phyloP scores from a whole-genome alignment of 2,888 invertebrate genomes.

The Hypsopygia costalis region DNA sequence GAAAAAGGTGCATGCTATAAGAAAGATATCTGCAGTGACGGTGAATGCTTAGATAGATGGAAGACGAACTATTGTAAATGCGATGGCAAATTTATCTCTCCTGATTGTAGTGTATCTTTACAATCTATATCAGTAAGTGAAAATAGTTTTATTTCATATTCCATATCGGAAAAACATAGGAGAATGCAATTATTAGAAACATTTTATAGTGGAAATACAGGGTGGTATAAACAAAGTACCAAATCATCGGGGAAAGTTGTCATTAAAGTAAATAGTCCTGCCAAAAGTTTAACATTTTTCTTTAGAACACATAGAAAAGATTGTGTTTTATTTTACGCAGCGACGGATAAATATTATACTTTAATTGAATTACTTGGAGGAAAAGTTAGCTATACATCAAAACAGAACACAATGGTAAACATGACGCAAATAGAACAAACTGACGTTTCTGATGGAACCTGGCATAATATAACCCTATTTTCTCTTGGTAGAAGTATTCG shows the following conservation, averaged over 20 bases:
- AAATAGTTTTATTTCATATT: conserved; percentile 89
- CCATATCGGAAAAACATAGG: conserved; percentile 90
- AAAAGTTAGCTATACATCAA: conserved; percentile 89
- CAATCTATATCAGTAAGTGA: conserved; percentile 89
- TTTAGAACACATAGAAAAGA: conserved; percentile 90
- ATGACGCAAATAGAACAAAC: conserved; percentile 86
- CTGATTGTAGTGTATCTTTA: conserved; percentile 89
- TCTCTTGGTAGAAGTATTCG: conserved; percentile 86
- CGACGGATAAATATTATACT: conserved; percentile 93
- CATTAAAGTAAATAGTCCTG: conserved; percentile 66
- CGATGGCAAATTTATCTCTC: conserved; percentile 85
- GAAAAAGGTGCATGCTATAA: conserved; percentile 83
- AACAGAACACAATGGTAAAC: conserved; percentile 88
- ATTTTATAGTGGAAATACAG: conserved; percentile 86
- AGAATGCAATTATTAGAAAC: conserved; percentile 92
- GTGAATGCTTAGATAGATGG: conserved; percentile 93
- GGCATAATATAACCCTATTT: conserved; percentile 93
- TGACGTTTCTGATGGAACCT: conserved; percentile 88
- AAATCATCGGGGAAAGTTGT: conserved; percentile 46
- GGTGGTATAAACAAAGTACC: conserved; percentile 79
- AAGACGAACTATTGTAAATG: conserved; percentile 86
- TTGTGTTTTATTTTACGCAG: conserved; percentile 92
- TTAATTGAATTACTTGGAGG: conserved; percentile 89
- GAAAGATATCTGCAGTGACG: conserved; percentile 78
- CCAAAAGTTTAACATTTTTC: conserved; percentile 88